phyloP scores from a whole-genome alignment of 1,140 invertebrate species.

The Portunus trituberculatus region DNA sequence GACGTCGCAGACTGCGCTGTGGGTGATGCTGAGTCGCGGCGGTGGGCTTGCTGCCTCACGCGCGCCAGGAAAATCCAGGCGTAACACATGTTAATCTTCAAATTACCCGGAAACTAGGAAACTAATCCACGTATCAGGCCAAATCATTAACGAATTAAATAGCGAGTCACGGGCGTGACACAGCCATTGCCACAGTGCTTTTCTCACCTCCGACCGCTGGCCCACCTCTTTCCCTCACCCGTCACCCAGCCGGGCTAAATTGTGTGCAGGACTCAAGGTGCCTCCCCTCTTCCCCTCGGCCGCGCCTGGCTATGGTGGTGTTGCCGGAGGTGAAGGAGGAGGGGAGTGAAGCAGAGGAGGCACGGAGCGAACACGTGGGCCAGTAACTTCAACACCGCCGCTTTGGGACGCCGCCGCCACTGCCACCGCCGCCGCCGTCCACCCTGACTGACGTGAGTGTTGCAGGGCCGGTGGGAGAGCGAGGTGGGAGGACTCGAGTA shows the following conservation, averaged over 20 bases:
- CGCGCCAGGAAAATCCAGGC: background rate
- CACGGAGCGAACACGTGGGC: slow-evolving; percentile 32
- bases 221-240: background rate
- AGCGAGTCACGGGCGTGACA: background rate
- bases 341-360: background rate
- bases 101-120: background rate
- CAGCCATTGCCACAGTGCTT: background rate
- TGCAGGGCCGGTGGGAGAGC: background rate
- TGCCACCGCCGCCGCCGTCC: background rate
- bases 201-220: background rate
- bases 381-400: slow-evolving; percentile 44
- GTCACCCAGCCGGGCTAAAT: background rate
- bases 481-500: too few relatives aligned
- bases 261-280: background rate
- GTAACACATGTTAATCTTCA: background rate
- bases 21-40: background rate
- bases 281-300: background rate
- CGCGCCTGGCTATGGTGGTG: background rate
- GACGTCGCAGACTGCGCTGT: background rate
- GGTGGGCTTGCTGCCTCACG: background rate
- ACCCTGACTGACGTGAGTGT: background rate
- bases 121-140: background rate
- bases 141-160: background rate
- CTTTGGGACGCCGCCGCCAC: background rate
- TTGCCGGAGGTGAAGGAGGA: background rate